These are phyloP conservation scores for Tetraneura akinire DNA, from an alignment of 1,140 invertebrate species.

Conservation along the genomic window DNA sequence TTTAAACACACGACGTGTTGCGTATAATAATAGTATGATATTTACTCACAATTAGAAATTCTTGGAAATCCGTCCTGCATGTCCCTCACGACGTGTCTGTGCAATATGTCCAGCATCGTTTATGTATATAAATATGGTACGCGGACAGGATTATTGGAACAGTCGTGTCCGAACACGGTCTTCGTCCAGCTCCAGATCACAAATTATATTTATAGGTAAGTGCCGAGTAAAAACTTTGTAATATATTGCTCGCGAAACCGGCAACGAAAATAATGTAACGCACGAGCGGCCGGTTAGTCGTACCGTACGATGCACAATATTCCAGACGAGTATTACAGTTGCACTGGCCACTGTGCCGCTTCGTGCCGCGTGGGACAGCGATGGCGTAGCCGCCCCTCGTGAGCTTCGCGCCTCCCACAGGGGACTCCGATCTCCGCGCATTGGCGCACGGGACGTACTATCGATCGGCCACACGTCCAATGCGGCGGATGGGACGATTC, in stretches of 20 bases:
- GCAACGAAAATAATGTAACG: too few relatives aligned
- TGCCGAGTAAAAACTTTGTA: too few relatives aligned
- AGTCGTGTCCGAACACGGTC: too few relatives aligned
- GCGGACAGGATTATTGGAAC: too few relatives aligned
- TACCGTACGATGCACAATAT: too few relatives aligned
- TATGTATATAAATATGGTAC: too few relatives aligned
- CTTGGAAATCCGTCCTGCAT: slow-evolving; percentile 45
- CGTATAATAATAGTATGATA: too few relatives aligned
- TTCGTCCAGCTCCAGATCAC: too few relatives aligned
- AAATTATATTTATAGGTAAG: too few relatives aligned
- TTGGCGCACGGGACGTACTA: slow-evolving; percentile 17
- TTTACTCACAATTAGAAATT: slow-evolving; percentile 33
- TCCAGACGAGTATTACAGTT: neutral
- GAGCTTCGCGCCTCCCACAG: neutral
- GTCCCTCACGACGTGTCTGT: slow-evolving; percentile 42
- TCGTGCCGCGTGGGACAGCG: neutral
- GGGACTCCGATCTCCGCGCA: neutral
- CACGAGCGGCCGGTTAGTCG: neutral
- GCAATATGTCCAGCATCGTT: slow-evolving; percentile 48
- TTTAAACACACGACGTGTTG: too few relatives aligned
- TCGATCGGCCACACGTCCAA: slow-evolving; percentile 37
- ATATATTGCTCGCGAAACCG: too few relatives aligned
- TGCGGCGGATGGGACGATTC: neutral
- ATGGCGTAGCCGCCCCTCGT: slow-evolving; percentile 12
- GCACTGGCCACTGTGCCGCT: neutral